Conservation (phyloP, 2,888 invertebrate genomes). For the Erebia ligea region DNA sequence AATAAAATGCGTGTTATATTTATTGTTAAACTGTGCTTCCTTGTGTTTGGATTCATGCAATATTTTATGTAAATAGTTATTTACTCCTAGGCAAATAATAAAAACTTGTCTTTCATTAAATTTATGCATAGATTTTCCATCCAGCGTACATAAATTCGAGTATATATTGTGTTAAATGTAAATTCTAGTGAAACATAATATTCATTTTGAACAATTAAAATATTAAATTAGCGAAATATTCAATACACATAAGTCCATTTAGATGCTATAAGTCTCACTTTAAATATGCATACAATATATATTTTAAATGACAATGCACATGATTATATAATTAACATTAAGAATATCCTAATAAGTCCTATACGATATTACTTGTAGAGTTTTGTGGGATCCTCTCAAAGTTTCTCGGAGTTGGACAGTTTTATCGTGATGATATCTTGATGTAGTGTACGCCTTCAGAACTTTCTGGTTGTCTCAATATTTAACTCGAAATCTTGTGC, state of each 20-base stretch:
- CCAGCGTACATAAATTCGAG: conserved; percentile 8
- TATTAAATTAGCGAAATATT: background rate
- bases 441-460: conserved; percentile 22
- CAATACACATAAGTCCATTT: conserved; percentile 15
- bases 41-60: background rate
- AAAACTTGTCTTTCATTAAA: background rate
- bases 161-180: conserved; percentile 10
- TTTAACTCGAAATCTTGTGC: conserved; percentile 57
- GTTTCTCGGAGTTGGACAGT: conserved; percentile 18
- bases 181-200: conserved; percentile 9
- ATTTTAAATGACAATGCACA: conserved; percentile 2
- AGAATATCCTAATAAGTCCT: background rate
- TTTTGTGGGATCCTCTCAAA: conserved; percentile 7
- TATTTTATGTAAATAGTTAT: conserved; percentile 12
- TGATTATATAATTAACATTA: background rate
- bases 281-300: background rate
- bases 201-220: conserved; percentile 8
- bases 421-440: conserved; percentile 26
- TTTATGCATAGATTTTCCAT: conserved; percentile 18
- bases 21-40: conserved; percentile 2
- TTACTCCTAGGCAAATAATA: background rate
- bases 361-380: background rate
- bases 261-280: conserved; percentile 4
- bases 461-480: conserved; percentile 40
- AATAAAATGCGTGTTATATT: conserved; percentile 1